Evolutionary conservation across 2,888 invertebrate genomes (phyloP), one percentile per base, ranked within the genome.

Genomic region (Clusia tigrina): DNA sequence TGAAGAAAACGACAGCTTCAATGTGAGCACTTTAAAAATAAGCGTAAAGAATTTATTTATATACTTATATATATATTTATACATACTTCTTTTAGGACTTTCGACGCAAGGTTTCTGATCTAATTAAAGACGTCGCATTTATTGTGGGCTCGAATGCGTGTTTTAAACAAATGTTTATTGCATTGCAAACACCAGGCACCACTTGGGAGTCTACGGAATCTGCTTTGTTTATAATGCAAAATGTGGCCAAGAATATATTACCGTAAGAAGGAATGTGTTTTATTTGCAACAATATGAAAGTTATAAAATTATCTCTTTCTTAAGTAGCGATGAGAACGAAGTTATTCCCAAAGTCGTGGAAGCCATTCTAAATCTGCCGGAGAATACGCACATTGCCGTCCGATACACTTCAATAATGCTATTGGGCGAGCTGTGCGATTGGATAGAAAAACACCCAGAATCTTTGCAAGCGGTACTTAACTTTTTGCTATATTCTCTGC

Each of bases 111-210:
- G 96, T 96, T 18, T 91, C 93, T 26, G 98, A 98, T 80, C 86
- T 98, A 62, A 93, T 98, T 67, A 96, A 96, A 81, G 98, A 99
- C 81, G 94, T 98, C 53, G 94, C 96, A 48, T 98, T 98, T 84
- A 94, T 98, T 60, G 93, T 98, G 66, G 96, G 97, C 1, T 96
- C 96, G 26, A 91, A 92, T 65, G 90, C 91, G 32, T 95, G 95
- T 81, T 96, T 98, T 83, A 88, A 91, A 60, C 95, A 96, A 86
- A 95, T 96, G 92, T 93, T 93, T 79, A 82, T 90, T 0, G 88
- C 90, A 58, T 86, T 97, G 25, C 90, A 91, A 72, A 84, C 86
- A 61, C 89, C 91, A 0, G 88, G 88, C 64, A 87, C 88, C 20
- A 90, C 93, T 1, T 98, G 98, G 98, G 95, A 97, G 77, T 89